phyloP scores from a whole-genome alignment of 2,113 vertebrate genomes.

The Mormoops blainvillei region DNA sequence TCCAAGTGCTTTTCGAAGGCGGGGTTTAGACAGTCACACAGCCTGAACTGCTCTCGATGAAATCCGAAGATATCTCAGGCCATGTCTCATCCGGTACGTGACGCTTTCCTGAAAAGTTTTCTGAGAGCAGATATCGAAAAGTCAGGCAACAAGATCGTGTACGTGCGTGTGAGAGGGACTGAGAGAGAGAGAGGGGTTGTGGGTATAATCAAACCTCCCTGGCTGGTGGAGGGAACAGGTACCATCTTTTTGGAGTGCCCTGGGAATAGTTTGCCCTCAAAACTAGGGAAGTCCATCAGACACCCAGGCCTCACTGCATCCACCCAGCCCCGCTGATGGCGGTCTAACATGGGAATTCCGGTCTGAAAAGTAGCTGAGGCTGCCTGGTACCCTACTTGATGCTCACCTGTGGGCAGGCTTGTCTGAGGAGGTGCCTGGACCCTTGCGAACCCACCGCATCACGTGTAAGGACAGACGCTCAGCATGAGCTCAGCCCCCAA shows the following conservation, averaged over 20 bases:
- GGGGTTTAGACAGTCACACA: neutral
- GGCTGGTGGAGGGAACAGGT: neutral
- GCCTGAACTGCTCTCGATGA: neutral
- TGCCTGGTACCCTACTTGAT: fast-evolving
- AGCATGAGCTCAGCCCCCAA: too few relatives aligned
- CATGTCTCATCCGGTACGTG: neutral
- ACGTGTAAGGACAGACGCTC: neutral
- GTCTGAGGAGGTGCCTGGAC: neutral
- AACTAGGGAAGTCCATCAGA: neutral
- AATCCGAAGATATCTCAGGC: neutral
- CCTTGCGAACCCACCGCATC: neutral
- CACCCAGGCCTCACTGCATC: neutral
- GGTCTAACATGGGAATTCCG: neutral
- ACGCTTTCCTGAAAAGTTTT: neutral
- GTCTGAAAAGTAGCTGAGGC: neutral
- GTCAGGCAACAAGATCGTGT: neutral
- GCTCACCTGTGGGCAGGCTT: too few relatives aligned
- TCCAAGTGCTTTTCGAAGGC: neutral
- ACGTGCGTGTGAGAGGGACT: neutral
- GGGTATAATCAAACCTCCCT: neutral
- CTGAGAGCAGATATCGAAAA: neutral
- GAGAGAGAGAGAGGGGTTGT: fast-evolving
- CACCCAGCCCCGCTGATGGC: fast-evolving
- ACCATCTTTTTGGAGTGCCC: neutral
- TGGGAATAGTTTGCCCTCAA: neutral